Base-by-base conservation (phyloP, 1,140 invertebrate genomes). In the Drosophila oshimai region DNA sequence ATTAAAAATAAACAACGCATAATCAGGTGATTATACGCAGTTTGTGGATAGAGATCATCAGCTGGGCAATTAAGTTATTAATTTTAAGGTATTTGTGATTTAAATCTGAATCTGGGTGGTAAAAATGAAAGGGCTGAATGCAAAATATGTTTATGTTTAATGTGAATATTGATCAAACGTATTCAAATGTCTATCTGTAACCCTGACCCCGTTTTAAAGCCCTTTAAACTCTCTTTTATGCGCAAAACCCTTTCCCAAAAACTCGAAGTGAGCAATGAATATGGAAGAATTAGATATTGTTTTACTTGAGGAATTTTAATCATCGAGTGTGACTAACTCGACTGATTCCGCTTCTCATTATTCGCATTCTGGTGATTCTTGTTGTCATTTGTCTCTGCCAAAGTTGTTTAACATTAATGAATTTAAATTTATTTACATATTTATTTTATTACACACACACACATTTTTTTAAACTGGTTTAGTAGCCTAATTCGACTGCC, bases 371-470 rank as follows among this genome's bases (percentile, higher is more conserved):
- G 42, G 9, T 18, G 44, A 67, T 74, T 75, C 33, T 42, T 62
- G 31, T 72, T 72, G 60, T 65, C 62, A 67, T 65, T 67, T 67
- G 44, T 67, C 61, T 26, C 45, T 73, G 44, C 28, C 54, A 61
- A 71, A 74, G 65, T 42, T 79, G 69, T 72, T 84, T 84, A 70
- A 51, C 79, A 79, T 71, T 78, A 84, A 84, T 84, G 70, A 74
- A 83, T 84, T 71, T 73, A 61, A 81, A 81, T 81, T 83, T 83
- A 83, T 81, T 81, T 81, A 73, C 77, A 83, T 83, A 83, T 84
- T 78, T 74, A 68, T 69, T 83, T 83, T 83, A 73, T 83, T 83
- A 83, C 78, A 81, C 50, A 68, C 45, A 71, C 37, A 31, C 24
- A 49, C 29, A 54, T 24, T 33, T 55, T 55, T 61, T 57, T 47